Conservation (phyloP, 2,888 invertebrate species). For the Dorcus hopei region DNA sequence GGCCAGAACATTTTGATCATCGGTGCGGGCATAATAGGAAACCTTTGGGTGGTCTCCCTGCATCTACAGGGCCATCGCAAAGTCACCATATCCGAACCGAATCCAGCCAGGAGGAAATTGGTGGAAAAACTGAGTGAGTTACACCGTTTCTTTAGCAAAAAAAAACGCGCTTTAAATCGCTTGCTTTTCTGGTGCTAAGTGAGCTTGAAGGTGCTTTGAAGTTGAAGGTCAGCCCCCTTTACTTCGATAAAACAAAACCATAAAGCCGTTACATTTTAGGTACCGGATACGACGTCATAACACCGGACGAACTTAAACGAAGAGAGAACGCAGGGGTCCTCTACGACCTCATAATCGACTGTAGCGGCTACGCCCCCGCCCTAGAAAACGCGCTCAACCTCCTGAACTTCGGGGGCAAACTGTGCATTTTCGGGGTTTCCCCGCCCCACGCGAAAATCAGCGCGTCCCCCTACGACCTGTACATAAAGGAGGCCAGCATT, state of each 20-base stretch:
- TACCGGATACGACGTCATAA: slow-evolving; percentile 57
- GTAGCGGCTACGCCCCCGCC: slow-evolving; percentile 68
- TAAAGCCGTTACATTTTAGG: slow-evolving; percentile 47
- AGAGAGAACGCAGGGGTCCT: slow-evolving; percentile 39
- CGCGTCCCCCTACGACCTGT: slow-evolving; percentile 59
- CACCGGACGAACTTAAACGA: slow-evolving; percentile 54
- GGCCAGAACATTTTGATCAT: slow-evolving; percentile 62
- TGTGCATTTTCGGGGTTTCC: slow-evolving; percentile 69
- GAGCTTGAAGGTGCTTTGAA: not conserved
- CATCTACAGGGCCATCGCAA: slow-evolving; percentile 67
- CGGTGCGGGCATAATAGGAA: slow-evolving; percentile 74
- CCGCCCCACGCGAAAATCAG: slow-evolving; percentile 54
- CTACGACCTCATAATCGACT: slow-evolving; percentile 68
- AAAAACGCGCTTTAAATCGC: not conserved
- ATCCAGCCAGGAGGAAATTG: slow-evolving; percentile 51
- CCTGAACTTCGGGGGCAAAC: slow-evolving; percentile 60
- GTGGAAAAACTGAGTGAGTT: slow-evolving; percentile 54
- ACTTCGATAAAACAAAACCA: too few relatives aligned
- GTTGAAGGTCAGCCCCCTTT: too few relatives aligned
- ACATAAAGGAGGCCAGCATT: slow-evolving; percentile 61
- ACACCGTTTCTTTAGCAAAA: not conserved
- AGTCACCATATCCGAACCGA: slow-evolving; percentile 68
- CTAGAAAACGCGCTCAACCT: slow-evolving; percentile 61
- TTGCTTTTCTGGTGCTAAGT: not conserved
- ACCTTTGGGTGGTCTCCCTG: slow-evolving; percentile 63